Conservation (phyloP, 2,797 vertebrate genomes). For the Coilia nasus region DNA sequence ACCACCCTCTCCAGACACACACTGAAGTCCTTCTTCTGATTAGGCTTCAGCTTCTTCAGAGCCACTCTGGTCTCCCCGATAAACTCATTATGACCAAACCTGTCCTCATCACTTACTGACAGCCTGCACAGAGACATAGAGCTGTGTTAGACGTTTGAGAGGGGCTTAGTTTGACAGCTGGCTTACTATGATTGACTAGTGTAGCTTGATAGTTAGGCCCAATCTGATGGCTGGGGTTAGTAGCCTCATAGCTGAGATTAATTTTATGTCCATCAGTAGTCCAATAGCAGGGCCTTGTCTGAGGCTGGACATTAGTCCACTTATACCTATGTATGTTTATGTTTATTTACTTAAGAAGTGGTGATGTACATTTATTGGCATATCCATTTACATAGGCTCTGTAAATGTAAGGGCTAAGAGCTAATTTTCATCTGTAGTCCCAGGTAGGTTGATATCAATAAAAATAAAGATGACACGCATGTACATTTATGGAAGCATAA, state of each 20-base stretch:
- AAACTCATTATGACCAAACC: slow-evolving; percentile 96
- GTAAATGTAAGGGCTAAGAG: too few species aligned
- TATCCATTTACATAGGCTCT: too few species aligned
- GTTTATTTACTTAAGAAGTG: too few species aligned
- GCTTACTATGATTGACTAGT: slow-evolving; percentile 12
- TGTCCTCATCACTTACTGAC: slow-evolving; percentile 94
- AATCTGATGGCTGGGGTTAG: background rate
- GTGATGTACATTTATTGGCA: too few species aligned
- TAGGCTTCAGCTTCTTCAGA: slow-evolving; percentile 89
- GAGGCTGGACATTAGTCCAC: too few species aligned
- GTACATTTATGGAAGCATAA: background rate
- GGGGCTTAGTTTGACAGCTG: slow-evolving; percentile 35
- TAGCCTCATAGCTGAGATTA: background rate
- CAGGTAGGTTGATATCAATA: background rate
- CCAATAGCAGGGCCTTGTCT: too few species aligned
- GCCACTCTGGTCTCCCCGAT: slow-evolving; percentile 93
- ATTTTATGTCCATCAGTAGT: background rate
- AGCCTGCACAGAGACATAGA: slow-evolving; percentile 73
- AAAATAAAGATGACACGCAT: background rate
- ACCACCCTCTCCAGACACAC: slow-evolving; percentile 89
- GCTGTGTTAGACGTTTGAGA: slow-evolving; percentile 28
- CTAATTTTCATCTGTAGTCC: slow-evolving; percentile 22
- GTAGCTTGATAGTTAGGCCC: background rate
- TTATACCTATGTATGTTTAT: too few species aligned
- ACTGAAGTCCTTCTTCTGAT: slow-evolving; percentile 92